These are phyloP conservation scores for Chymomyza procnemis DNA, from an alignment of 2,888 invertebrate genomes.

Conservation along the genomic window DNA sequence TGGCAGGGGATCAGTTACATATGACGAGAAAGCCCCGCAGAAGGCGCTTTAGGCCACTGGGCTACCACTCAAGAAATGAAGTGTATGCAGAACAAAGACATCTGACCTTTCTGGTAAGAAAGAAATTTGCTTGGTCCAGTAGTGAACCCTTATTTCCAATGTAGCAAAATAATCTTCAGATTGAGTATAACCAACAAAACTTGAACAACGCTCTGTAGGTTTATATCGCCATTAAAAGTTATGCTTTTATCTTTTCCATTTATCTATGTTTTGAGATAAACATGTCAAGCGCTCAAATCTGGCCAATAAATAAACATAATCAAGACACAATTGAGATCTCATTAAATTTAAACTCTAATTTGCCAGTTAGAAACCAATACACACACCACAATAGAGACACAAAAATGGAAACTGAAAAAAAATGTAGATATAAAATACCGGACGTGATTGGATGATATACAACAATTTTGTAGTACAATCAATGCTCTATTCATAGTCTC, in stretches of 20 bases:
- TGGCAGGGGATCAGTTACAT: too few relatives aligned
- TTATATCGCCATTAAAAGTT: background rate
- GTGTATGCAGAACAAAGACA: too few relatives aligned
- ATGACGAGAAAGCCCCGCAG: too few relatives aligned
- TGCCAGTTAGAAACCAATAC: conserved; percentile 43
- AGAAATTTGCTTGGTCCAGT: too few relatives aligned
- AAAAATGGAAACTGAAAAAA: conserved; percentile 1
- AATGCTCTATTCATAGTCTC: conserved; percentile 58
- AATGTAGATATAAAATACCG: conserved; percentile 54
- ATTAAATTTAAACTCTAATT: conserved; percentile 29
- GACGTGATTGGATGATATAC: conserved; percentile 72
- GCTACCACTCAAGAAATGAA: too few relatives aligned
- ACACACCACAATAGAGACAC: conserved; percentile 40
- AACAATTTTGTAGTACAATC: conserved; percentile 64
- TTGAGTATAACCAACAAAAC: background rate
- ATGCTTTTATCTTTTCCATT: background rate
- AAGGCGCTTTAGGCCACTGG: too few relatives aligned
- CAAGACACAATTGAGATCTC: conserved; percentile 58
- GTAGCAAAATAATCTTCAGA: background rate
- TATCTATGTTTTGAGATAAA: conserved; percentile 35
- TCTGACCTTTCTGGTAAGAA: too few relatives aligned
- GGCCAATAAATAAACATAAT: conserved; percentile 53
- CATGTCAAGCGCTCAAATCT: conserved; percentile 43
- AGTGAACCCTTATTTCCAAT: too few relatives aligned
- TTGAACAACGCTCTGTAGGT: background rate